phyloP scores from a whole-genome alignment of 2,113 vertebrate species.

The Orcinus orca region DNA sequence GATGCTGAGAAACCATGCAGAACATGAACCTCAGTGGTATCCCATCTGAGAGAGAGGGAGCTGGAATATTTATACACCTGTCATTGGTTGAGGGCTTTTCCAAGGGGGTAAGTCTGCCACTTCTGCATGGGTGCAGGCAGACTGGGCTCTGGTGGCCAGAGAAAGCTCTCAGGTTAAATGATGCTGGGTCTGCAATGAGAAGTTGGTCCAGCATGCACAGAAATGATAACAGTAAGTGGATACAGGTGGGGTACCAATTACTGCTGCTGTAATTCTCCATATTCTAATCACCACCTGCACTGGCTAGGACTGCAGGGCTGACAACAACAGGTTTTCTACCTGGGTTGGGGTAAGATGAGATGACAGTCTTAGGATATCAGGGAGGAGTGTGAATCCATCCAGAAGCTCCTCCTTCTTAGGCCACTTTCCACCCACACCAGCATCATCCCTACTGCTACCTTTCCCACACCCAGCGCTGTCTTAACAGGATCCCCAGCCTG shows the following conservation, averaged over 20 bases:
- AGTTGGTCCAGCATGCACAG: neutral
- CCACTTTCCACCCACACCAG: neutral
- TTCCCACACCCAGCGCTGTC: too few species aligned
- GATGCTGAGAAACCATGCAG: neutral
- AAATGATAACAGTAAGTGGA: neutral
- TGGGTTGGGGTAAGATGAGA: neutral
- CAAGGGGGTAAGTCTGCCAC: neutral
- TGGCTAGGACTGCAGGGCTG: neutral
- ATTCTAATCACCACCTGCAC: neutral
- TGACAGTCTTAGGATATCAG: neutral
- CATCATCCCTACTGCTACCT: neutral
- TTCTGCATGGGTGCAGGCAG: neutral
- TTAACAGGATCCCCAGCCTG: neutral
- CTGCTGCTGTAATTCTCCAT: neutral
- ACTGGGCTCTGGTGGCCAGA: neutral
- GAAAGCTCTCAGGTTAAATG: neutral
- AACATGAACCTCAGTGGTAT: neutral
- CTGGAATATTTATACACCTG: neutral
- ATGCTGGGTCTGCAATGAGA: neutral
- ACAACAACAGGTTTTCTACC: neutral
- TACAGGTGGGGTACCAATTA: neutral
- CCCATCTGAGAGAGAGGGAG: neutral
- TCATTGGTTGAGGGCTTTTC: neutral
- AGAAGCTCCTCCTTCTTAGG: neutral
- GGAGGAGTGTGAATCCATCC: neutral